Base-by-base conservation (phyloP, 2,797 vertebrate species). In the Sebastes minor region DNA sequence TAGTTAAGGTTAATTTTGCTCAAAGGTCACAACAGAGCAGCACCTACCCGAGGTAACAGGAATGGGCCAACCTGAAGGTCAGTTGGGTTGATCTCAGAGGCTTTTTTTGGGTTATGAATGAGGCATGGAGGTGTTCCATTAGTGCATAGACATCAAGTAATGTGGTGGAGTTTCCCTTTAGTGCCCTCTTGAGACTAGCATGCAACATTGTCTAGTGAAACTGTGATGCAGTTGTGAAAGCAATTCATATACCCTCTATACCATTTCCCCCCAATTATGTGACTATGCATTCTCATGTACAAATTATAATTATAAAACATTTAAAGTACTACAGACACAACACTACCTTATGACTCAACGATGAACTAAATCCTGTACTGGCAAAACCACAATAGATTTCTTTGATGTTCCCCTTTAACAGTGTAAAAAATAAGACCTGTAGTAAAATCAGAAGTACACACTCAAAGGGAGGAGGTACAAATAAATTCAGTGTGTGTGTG, bases 401-500 rank as follows among this genome's bases (percentile, higher is more conserved):
- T 79, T 73, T 49, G 35, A 76, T 71, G 25, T 72, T 74, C 13
- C 60, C n/a, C 4, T 65, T 73, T 62, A 76, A 66, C 38, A 18
- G 72, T 28, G 23, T 8, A 55, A 80, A 82, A 65, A 13, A 20
- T 68, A 20, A 76, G 69, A 73, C 71, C 64, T 70, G 73, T 32
- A 7, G n/a, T 78, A 35, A 69, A 74, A 33, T 82, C 65, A 46
- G 68, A 71, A 63, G 28, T 57, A 6, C 55, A 70, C 61, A 25
- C 71, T 59, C 13, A 8, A 65, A 76, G 59, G 66, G 79, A 71
- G 68, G 74, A 71, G 32, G 59, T 73, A 55, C 55, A 80, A 76
- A 83, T 80, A 82, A 77, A 68, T 79, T 74, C 28, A 76, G 35
- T 35, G 69, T 71, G 68, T 88, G 88, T 84, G 76, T 33, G 78